Conservation (phyloP, 2,797 vertebrate species). For the Gephyroberyx darwinii region DNA sequence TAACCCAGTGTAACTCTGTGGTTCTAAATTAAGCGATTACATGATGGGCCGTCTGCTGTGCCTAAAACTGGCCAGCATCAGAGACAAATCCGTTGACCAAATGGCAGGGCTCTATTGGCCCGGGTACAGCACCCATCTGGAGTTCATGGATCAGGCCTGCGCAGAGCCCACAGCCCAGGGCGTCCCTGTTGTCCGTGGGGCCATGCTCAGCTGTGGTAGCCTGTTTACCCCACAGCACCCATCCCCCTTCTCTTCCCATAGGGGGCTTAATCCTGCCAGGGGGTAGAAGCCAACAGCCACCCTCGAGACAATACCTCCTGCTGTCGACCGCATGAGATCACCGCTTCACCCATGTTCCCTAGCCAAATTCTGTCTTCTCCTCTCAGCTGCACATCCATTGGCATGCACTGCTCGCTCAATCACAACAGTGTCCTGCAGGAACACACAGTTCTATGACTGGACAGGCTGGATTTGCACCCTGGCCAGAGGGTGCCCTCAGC, state of each 20-base stretch:
- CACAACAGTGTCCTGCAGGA: slow-evolving; percentile 56
- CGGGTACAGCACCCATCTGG: slow-evolving; percentile 77
- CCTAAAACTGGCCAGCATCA: slow-evolving; percentile 75
- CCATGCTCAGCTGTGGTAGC: slow-evolving; percentile 69
- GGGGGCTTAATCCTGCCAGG: slow-evolving; percentile 67
- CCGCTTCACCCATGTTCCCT: slow-evolving; percentile 58
- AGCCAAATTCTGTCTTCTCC: slow-evolving; percentile 50
- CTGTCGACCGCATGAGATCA: slow-evolving; percentile 68
- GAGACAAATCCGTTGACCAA: slow-evolving; percentile 76
- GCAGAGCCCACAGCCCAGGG: slow-evolving; percentile 42
- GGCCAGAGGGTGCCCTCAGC: slow-evolving; percentile 57
- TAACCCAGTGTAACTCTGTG: slow-evolving; percentile 48
- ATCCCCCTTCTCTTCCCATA: slow-evolving; percentile 56
- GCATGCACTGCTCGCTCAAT: slow-evolving; percentile 35
- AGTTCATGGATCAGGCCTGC: slow-evolving; percentile 65
- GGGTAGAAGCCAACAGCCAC: slow-evolving; percentile 66
- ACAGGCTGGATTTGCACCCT: slow-evolving; percentile 46
- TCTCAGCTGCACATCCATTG: slow-evolving; percentile 51
- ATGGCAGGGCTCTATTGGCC: slow-evolving; percentile 71
- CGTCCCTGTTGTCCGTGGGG: slow-evolving; percentile 50
- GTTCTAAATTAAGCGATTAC: slow-evolving; percentile 78
- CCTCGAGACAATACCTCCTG: slow-evolving; percentile 70
- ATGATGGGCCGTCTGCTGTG: slow-evolving; percentile 71
- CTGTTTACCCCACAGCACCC: slow-evolving; percentile 51
- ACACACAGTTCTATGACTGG: slow-evolving; percentile 47